Evolutionary conservation across 2,113 vertebrate genomes (phyloP), one percentile per base, ranked within the genome.

Genomic region (Anolis carolinensis): DNA sequence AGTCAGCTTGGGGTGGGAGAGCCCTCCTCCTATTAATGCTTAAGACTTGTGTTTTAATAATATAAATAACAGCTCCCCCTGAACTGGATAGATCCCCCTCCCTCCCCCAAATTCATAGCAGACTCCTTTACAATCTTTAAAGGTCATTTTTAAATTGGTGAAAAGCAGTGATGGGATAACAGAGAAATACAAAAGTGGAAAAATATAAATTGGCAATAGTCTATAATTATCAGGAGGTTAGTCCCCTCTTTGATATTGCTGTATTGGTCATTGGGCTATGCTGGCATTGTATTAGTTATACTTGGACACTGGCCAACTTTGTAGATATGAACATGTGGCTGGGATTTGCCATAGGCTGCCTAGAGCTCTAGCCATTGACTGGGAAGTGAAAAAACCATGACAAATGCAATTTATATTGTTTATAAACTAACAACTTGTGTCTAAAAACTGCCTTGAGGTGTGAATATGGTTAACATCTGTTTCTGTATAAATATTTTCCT

Each of bases 11-110:
- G 90, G 81, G 67, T 8, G 89, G 86, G 88, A 94, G 93, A 92
- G 93, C 93, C 95, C 84, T 95, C 93, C 79, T 88, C 86, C 94
- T 95, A 92, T 93, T 91, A 95, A 91, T 93, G 95, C 95, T 96
- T 96, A 95, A 88, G 89, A 89, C 91, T 90, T 93, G 79, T 93
- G 90, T 96, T 94, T 94, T 89, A 84, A 88, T 94, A 94, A 93
- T 94, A 89, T 96, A 96, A 96, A 96, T 95, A 96, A 78, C 89
- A 85, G 81, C 88, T 88, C 88, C 90, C 90, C 88, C 87, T 85
- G 90, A 88, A 85, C 67, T 93, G 80, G 90, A 86, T 88, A 84
- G 84, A 90, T 90, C 8, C 8, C 55, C 55, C 55, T 13, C 55
- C 13, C 2, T 59, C 55, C 39, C 55, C 94, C 86, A 89, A 93